phyloP scores from a whole-genome alignment of 92 coral and sea anemone genomes.

The Umimayanthus kanabou region DNA sequence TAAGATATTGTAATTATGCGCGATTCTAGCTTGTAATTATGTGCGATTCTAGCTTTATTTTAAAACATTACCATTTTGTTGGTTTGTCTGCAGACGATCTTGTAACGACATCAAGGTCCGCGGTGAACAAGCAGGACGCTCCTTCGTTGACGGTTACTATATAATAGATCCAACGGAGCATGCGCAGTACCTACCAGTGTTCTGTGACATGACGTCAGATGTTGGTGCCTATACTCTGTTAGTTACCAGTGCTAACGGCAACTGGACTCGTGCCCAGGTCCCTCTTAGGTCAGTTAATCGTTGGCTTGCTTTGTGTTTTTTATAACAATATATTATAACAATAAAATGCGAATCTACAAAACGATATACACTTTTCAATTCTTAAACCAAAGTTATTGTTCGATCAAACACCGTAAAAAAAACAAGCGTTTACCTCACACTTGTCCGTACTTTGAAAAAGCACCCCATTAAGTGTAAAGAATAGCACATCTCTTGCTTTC shows the following conservation, averaged over 20 bases:
- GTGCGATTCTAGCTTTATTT: no score
- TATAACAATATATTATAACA: background rate
- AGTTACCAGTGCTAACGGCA: slow-evolving; percentile 61
- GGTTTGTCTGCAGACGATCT: slow-evolving; percentile 44
- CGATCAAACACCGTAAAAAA: background rate
- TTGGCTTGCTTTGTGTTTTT: background rate
- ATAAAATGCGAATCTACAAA: background rate
- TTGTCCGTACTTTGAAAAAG: no score
- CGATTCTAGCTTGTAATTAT: background rate
- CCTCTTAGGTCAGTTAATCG: slow-evolving; percentile 45
- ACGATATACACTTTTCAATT: background rate
- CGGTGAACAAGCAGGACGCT: slow-evolving; percentile 40
- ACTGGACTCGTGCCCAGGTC: slow-evolving; percentile 64
- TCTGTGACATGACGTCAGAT: slow-evolving; percentile 66
- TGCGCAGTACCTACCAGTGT: slow-evolving; percentile 61
- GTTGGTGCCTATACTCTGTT: slow-evolving; percentile 62
- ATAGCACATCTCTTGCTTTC: no score
- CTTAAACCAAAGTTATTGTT: background rate
- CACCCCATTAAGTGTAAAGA: no score
- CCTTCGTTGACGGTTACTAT: slow-evolving; percentile 46
- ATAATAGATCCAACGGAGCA: slow-evolving; percentile 43
- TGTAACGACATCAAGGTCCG: slow-evolving; percentile 65
- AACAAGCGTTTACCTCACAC: no score
- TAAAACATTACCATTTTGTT: background rate
- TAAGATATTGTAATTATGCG: background rate